phyloP scores from a whole-genome alignment of 2,888 invertebrate genomes.

The Oxystoma pomonae region DNA sequence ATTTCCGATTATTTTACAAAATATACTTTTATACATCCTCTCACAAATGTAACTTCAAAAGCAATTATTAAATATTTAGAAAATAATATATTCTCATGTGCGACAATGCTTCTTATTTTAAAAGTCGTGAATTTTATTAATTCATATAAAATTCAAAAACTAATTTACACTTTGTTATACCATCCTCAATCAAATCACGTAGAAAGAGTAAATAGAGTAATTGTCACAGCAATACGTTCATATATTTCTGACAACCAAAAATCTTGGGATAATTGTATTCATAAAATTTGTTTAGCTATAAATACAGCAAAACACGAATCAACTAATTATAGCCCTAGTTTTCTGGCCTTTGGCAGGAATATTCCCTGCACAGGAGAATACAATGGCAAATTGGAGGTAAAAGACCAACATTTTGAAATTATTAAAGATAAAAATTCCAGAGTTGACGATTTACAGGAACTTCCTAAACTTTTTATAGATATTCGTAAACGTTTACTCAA shows the following conservation, averaged over 20 bases:
- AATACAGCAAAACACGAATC: slow-evolving; percentile 16
- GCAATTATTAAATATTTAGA: slow-evolving; percentile 18
- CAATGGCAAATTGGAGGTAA: slow-evolving; percentile 21
- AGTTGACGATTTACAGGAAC: slow-evolving; percentile 14
- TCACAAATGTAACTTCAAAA: slow-evolving; percentile 8
- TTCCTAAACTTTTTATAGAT: slow-evolving; percentile 19
- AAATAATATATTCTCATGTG: slow-evolving; percentile 19
- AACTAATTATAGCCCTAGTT: slow-evolving; percentile 19
- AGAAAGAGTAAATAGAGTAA: slow-evolving; percentile 34
- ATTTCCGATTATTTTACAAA: slow-evolving; percentile 1
- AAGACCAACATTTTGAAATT: slow-evolving; percentile 7
- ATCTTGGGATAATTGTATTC: slow-evolving; percentile 17
- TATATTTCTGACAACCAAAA: slow-evolving; percentile 20
- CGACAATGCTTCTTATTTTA: slow-evolving; percentile 21
- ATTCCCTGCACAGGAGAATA: slow-evolving; percentile 21
- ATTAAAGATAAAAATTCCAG: slow-evolving; percentile 12
- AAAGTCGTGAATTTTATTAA: slow-evolving; percentile 19
- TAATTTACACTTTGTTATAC: slow-evolving; percentile 30
- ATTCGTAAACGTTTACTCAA: slow-evolving; percentile 16
- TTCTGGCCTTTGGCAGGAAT: slow-evolving; percentile 21
- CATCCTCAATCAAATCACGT: slow-evolving; percentile 38
- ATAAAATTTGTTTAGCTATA: slow-evolving; percentile 22
- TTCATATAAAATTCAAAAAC: slow-evolving; percentile 23
- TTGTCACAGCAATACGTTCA: slow-evolving; percentile 31
- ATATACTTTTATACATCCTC: neutral